Conservation (phyloP, 2,113 vertebrate genomes). For the Progne subis region DNA sequence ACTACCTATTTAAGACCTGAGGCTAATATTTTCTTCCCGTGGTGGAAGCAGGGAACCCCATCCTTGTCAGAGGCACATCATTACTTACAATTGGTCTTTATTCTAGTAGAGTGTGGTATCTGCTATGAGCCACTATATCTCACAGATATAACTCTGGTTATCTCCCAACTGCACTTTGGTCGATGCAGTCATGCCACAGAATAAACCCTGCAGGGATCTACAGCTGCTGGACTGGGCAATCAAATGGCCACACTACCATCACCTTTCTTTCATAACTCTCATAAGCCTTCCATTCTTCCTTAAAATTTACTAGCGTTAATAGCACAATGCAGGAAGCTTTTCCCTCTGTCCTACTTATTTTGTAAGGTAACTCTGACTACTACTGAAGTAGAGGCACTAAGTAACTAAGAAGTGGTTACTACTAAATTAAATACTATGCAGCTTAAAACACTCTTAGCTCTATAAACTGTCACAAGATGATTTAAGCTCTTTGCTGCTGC, state of each 20-base stretch:
- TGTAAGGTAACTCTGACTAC: neutral
- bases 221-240: neutral
- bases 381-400: neutral
- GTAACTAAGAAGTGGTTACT: neutral
- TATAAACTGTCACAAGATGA: neutral
- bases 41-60: neutral
- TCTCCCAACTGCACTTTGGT: neutral
- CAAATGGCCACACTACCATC: neutral
- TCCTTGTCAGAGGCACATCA: neutral
- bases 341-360: neutral
- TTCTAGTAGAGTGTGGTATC: neutral
- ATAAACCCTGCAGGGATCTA: neutral
- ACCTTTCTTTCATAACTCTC: fast-evolving
- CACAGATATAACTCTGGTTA: neutral
- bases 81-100: neutral
- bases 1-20: neutral
- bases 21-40: neutral
- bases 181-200: neutral
- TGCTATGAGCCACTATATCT: neutral
- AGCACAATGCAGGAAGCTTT: neutral
- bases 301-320: neutral
- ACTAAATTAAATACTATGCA: neutral
- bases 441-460: neutral
- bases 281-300: neutral
- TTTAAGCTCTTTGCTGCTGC: neutral